These are phyloP conservation scores for Lasioglossum figueresi DNA, from an alignment of 2,888 invertebrate genomes.

Conservation along the genomic window DNA sequence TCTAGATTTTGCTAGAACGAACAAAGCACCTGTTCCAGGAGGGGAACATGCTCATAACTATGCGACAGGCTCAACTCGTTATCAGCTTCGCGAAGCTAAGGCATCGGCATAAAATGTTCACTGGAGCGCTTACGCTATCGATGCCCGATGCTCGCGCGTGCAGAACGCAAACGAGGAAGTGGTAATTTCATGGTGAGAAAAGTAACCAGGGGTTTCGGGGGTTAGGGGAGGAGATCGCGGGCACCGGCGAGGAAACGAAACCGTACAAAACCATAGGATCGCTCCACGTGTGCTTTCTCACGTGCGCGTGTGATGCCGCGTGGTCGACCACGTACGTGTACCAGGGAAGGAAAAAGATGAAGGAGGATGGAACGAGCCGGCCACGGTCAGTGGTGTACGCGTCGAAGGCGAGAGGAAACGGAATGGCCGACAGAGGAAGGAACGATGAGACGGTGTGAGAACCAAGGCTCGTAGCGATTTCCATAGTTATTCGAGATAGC, in stretches of 20 bases:
- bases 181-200: constrained; percentile 64
- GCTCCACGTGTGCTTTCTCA: constrained; percentile 60
- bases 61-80: neutral
- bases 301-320: constrained; percentile 47
- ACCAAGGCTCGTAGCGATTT: constrained; percentile 78
- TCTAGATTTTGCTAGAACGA: neutral
- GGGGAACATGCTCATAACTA: too few relatives aligned
- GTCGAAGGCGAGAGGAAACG: constrained; percentile 64
- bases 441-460: constrained; percentile 77
- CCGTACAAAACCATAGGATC: constrained; percentile 53
- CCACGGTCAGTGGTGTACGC: constrained; percentile 34
- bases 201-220: constrained; percentile 39
- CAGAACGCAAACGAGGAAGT: constrained; percentile 58
- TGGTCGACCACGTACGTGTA: neutral
- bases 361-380: constrained; percentile 32
- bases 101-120: neutral
- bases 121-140: neutral
- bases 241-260: constrained; percentile 46
- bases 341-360: constrained; percentile 19
- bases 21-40: neutral
- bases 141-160: constrained; percentile 45
- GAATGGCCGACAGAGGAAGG: constrained; percentile 67
- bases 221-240: constrained; percentile 31
- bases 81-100: neutral
- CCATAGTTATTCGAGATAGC: constrained; percentile 81